Conservation (phyloP, 2,113 vertebrate genomes). For the Aspidoscelis tigris region DNA sequence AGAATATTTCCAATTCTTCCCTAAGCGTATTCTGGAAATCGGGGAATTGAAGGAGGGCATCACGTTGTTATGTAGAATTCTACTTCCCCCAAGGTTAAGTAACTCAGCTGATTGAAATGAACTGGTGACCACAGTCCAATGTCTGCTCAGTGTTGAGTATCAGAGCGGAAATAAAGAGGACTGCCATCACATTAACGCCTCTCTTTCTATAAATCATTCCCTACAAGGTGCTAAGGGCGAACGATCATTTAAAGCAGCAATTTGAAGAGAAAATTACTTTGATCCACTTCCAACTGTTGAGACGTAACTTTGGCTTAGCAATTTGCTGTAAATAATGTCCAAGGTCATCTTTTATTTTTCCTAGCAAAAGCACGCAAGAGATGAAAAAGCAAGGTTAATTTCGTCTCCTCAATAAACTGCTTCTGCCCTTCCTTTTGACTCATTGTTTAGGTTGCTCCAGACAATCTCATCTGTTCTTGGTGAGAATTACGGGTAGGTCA, state of each 20-base stretch:
- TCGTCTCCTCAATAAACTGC: not conserved
- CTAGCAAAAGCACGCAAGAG: constrained; percentile 37
- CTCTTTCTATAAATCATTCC: constrained; percentile 37
- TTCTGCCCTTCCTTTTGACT: too few relatives aligned
- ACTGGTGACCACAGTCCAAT: constrained; percentile 20
- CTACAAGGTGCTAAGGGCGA: constrained; percentile 32
- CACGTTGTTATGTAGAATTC: constrained; percentile 18
- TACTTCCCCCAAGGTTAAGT: constrained; percentile 50
- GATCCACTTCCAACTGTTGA: constrained; percentile 42
- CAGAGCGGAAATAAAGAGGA: constrained; percentile 44
- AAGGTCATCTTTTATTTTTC: constrained; percentile 38
- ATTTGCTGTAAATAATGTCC: constrained; percentile 34
- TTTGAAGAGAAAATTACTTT: constrained; percentile 53
- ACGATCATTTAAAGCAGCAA: constrained; percentile 42
- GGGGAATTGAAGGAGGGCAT: not conserved
- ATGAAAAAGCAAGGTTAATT: constrained; percentile 9
- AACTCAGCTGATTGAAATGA: constrained; percentile 50
- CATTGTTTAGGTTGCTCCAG: too few relatives aligned
- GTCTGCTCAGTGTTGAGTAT: constrained; percentile 45
- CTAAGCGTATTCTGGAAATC: not conserved
- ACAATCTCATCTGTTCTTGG: not conserved
- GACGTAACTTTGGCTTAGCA: constrained; percentile 41
- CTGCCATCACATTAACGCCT: not conserved
- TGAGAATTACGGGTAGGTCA: too few relatives aligned
- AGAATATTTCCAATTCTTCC: constrained; percentile 9